A percentile compares a stretch with the other conserved stretches of the same genome.
These are phyloP conservation scores for Drosophila murphyi DNA, from an alignment of 1,140 invertebrate genomes.

Conservation along the genomic window DNA sequence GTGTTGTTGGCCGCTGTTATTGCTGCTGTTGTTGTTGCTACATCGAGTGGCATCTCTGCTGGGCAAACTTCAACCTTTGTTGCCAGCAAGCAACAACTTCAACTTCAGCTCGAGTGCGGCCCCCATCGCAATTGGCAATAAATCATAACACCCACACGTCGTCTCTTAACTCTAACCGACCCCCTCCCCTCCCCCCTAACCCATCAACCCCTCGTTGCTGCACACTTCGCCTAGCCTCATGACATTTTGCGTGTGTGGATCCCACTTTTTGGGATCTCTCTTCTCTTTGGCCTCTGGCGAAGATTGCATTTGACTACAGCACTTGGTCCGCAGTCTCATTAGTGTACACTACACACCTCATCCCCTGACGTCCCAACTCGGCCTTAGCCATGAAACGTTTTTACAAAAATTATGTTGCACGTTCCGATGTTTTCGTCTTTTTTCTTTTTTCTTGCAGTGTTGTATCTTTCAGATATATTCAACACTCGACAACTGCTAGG, in stretches of 20 bases:
- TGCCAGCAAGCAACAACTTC: background rate
- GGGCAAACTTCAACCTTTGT: constrained; percentile 15
- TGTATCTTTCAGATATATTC: constrained; percentile 49
- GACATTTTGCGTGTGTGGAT: constrained; percentile 50
- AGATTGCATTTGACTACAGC: constrained; percentile 42
- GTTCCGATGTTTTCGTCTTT: constrained; percentile 28
- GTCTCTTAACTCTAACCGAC: background rate
- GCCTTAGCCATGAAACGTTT: constrained; percentile 4
- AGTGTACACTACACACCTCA: constrained; percentile 31
- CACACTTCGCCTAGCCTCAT: constrained; percentile 19
- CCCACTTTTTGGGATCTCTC: background rate
- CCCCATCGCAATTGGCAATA: constrained; percentile 72
- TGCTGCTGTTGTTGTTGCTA: constrained; percentile 11
- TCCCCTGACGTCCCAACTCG: background rate
- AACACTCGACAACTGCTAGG: constrained; percentile 58
- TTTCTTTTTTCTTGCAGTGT: constrained; percentile 19
- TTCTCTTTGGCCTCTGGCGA: constrained; percentile 11
- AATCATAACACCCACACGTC: constrained; percentile 78
- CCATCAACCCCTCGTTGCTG: background rate
- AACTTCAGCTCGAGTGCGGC: constrained; percentile 16
- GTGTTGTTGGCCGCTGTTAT: constrained; percentile 10
- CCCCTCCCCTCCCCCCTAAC: background rate
- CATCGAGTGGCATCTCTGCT: constrained; percentile 35
- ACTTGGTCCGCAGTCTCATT: constrained; percentile 44
- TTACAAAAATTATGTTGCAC: constrained; percentile 37